phyloP scores from a whole-genome alignment of 1,140 invertebrate genomes.

The Aphelenchoides fujianensis region DNA sequence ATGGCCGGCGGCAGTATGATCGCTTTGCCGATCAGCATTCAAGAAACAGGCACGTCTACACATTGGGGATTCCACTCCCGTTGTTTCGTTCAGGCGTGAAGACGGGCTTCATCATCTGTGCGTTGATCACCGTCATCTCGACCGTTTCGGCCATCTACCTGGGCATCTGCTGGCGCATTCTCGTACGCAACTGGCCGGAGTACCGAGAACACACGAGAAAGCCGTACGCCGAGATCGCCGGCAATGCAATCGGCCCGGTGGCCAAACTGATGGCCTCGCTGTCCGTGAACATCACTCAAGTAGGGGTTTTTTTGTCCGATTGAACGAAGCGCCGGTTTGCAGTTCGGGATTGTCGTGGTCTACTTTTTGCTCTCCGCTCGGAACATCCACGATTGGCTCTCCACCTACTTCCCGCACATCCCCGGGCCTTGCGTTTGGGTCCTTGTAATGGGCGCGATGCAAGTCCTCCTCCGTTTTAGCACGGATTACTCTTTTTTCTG shows the following conservation, averaged over 20 bases:
- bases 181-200: slow-evolving; percentile 70
- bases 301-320: too few relatives aligned
- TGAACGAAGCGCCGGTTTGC: too few relatives aligned
- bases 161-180: slow-evolving; percentile 71
- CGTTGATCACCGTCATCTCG: slow-evolving; percentile 28
- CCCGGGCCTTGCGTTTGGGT: slow-evolving; percentile 2
- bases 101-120: slow-evolving; percentile 33
- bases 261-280: slow-evolving; percentile 64
- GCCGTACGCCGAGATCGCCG: slow-evolving; percentile 71
- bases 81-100: too few relatives aligned
- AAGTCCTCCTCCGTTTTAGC: too few relatives aligned
- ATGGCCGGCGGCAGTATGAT: slow-evolving; percentile 62
- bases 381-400: slow-evolving; percentile 54
- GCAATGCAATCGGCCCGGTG: not conserved
- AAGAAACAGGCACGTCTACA: too few relatives aligned
- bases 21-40: not conserved
- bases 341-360: slow-evolving; percentile 72
- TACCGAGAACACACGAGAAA: slow-evolving; percentile 62
- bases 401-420: not conserved
- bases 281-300: slow-evolving; percentile 68
- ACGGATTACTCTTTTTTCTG: not conserved
- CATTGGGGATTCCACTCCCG: too few relatives aligned
- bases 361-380: slow-evolving; percentile 71
- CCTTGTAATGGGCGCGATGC: too few relatives aligned
- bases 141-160: slow-evolving; percentile 62